Base-by-base conservation (phyloP, 2,888 invertebrate genomes). In the Dinocampus coccinellae region DNA sequence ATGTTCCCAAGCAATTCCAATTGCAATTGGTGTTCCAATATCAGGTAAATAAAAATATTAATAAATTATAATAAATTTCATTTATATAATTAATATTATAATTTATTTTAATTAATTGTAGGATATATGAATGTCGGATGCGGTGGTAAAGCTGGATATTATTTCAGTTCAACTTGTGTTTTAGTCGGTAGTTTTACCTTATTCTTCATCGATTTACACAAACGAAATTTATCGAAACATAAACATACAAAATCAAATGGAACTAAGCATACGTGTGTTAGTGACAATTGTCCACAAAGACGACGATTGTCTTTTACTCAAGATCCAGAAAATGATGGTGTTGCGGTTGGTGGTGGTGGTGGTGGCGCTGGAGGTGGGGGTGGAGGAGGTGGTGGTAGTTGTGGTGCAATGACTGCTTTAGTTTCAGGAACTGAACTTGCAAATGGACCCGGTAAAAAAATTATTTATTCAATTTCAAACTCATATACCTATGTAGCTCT, bases 1-100 rank as follows among this genome's bases (percentile, higher is more conserved):
- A 86, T 95, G 94, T 84, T 94, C 94, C 11, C 96, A 96, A 87
- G 94, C 95, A 16, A 92, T 96, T 81, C 95, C 96, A 7, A 93
- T 94, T 57, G 93, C 94, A 0, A 92, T 96, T 63, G 96, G 96
- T 61, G 93, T 95, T 58, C 95, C 95, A 9, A 90, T 95, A 74
- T 93, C 94, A 85, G 94, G 95, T 94, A 87, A 85, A 73, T 70
- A n/a, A 2, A 55, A 24, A 6, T 24, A 52, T 11, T 9, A 61
- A 11, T 6, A 13, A 34, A 47, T 58, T 24, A 58, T 66, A 26
- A 68, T 60, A 29, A 58, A 62, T 11, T 55, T 20, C 26, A 57
- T 34, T n/a, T 16, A 22, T 11, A 10, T 20, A 1, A 34, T n/a
- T 3, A 20, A 26, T 26, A 61, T 69, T 34, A 53, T 47, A 10